phyloP scores from a whole-genome alignment of 2,797 vertebrate genomes.

The Calcarius lapponicus region DNA sequence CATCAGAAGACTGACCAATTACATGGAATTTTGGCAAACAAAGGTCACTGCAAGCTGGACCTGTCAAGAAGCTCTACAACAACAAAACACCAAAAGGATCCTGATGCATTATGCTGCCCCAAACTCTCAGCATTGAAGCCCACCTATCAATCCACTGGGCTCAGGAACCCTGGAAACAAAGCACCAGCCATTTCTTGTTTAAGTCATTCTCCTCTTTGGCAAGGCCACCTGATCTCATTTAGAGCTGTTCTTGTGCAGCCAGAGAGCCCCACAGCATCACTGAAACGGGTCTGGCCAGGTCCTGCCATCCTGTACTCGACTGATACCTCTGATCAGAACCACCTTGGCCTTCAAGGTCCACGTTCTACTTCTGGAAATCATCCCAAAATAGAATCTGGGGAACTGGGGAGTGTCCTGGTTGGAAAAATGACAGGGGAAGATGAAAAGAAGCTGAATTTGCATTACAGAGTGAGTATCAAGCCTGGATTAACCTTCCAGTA shows the following conservation, averaged over 20 bases:
- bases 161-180: background rate
- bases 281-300: background rate
- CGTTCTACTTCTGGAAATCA: background rate
- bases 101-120: too few relatives aligned
- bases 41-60: background rate
- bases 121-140: background rate
- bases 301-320: accelerated
- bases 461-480: background rate
- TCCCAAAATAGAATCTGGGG: background rate
- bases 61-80: background rate
- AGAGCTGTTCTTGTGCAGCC: background rate
- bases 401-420: background rate
- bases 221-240: background rate
- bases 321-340: background rate
- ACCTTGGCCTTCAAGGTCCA: background rate
- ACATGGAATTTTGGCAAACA: background rate
- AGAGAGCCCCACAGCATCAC: background rate
- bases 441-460: background rate
- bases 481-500: background rate
- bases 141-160: background rate
- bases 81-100: background rate
- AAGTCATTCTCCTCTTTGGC: background rate
- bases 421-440: background rate
- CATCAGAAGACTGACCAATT: background rate
- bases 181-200: background rate